These are phyloP conservation scores for Prinia subflava DNA, from an alignment of 2,113 vertebrate genomes.

Conservation along the genomic window DNA sequence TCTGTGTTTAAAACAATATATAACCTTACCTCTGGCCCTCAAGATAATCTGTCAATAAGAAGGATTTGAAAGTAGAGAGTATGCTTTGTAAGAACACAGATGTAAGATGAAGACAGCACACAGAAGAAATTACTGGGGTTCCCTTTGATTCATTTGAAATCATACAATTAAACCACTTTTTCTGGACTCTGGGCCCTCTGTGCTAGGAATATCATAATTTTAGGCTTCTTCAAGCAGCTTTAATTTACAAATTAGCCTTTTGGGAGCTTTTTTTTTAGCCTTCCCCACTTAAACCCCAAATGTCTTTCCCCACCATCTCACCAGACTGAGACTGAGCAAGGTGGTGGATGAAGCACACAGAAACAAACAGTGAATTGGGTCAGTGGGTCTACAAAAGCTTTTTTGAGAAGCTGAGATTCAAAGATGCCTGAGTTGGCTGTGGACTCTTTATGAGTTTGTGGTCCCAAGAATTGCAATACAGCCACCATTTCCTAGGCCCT, in stretches of 20 bases:
- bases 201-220: not conserved
- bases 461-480: not conserved
- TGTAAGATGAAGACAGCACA: not conserved
- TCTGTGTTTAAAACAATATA: not conserved
- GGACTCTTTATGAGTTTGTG: not conserved
- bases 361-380: not conserved
- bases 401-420: not conserved
- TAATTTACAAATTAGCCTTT: not conserved
- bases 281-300: not conserved
- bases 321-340: not conserved
- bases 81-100: not conserved
- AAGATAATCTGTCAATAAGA: not conserved
- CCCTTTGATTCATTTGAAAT: not conserved
- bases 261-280: not conserved
- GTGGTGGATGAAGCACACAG: not conserved
- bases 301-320: not conserved
- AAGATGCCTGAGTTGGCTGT: not conserved
- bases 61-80: not conserved
- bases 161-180: not conserved
- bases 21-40: not conserved
- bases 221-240: not conserved
- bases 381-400: not conserved
- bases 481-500: accelerated
- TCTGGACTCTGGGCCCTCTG: not conserved
- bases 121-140: not conserved